Conservation (phyloP, 2,888 invertebrate species). For the Microctonus brassicae region DNA sequence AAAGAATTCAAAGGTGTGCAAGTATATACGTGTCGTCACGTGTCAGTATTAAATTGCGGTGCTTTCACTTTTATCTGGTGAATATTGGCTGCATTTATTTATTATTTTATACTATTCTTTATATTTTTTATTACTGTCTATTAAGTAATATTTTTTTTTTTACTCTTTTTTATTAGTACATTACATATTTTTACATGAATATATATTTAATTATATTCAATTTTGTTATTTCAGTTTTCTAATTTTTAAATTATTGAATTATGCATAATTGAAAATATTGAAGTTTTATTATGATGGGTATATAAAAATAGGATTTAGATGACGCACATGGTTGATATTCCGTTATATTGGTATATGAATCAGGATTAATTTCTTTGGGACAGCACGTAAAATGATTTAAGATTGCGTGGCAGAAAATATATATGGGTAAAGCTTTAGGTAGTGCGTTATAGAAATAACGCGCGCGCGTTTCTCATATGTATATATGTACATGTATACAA, state of each 20-base stretch:
- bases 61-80: constrained; percentile 8
- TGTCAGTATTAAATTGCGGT: neutral
- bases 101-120: neutral
- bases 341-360: constrained; percentile 51
- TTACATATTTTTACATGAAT: neutral
- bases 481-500: neutral
- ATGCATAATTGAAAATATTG: neutral
- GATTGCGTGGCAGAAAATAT: constrained; percentile 43
- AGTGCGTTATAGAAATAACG: neutral
- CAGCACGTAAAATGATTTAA: constrained; percentile 59
- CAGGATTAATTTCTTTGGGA: constrained; percentile 61
- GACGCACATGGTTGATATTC: neutral
- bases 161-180: neutral
- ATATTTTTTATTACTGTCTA: neutral
- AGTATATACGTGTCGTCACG: constrained; percentile 14
- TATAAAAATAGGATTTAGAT: neutral
- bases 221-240: neutral
- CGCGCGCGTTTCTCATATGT: neutral
- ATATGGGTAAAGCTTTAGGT: neutral
- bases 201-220: neutral
- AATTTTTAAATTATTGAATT: neutral
- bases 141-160: neutral
- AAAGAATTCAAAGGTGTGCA: constrained; percentile 4
- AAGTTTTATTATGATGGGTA: neutral
- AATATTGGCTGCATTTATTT: neutral